Base-by-base conservation (phyloP, 1,140 invertebrate species). In the Cepaea nemoralis region DNA sequence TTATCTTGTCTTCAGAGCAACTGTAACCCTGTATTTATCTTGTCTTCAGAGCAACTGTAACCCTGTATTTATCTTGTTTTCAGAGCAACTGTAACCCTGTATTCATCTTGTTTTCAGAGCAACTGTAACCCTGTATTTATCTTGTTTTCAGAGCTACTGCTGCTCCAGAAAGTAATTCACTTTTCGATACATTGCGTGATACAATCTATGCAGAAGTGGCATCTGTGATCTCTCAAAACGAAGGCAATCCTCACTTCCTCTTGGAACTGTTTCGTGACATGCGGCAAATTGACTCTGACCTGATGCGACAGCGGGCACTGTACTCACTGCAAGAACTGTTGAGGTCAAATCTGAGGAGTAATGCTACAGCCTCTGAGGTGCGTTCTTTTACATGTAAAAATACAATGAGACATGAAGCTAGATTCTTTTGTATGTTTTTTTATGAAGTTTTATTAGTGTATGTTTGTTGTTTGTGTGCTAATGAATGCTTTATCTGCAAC, bases 171-270 rank as follows among this genome's bases (percentile, higher is more conserved):
- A 69, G 87, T 45, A 80, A 80, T 45, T 87, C 89, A 27, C 82
- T 91, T 55, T 92, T 92, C 83, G 91, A 92, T 42, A 85, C 88
- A 40, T 83, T 91, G 73, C 81, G 90, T 66, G 90, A 91, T 77
- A 87, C 87, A 22, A 92, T 92, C 74, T 92, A 92, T 84, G 88
- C 91, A 12, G 91, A 92, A 82, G 91, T 92, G 16, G 91, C 91
- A 24, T 90, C 90, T 14, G 82, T 92, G 0, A 92, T 92, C 66
- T 92, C 91, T 24, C 91, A 92, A 83, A 92, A 92, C 84, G 91
- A 92, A 83, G 90, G 87, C 73, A 82, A 90, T 39, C 91, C 91
- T 3, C 90, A 91, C 67, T 92, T 90, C 83, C 84, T 92, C 37
- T 88, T 92, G 67, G 87, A 90, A 77, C 75, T 92, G 14, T 91